Base-by-base conservation (phyloP, 2,888 invertebrate species). In the Clistopyga incitator region DNA sequence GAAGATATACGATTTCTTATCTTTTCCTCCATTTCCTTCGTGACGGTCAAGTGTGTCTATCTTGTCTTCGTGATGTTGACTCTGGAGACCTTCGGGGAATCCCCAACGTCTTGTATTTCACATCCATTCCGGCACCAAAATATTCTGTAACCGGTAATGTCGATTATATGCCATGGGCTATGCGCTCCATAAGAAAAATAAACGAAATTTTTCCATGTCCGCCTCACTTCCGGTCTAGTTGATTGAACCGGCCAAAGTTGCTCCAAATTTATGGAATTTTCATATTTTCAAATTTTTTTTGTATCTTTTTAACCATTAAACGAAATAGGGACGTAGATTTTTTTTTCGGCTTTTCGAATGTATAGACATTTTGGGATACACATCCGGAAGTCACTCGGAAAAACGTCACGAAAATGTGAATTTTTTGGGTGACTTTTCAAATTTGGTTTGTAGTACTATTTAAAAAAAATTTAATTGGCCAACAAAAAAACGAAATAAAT, bases 31-130 rank as follows among this genome's bases (percentile, higher is more conserved):
- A 13, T 50, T 50, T 68, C 20, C 68, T 50, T 34, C 4, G 50
- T 68, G 29, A 52, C 52, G 68, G 68, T 68, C 50, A 68, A 34
- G 50, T 6, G 56, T 23, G 11, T 8, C 67, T 68, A 47, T 68
- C 68, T n/a, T 50, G 50, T 68, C 47, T 50, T n/a, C 18, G 20
- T 10, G 13, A 13, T 25, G 25, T 56, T 56, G 56, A 54, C 23
- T 54, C 10, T 20, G 23, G 20, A 50, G 47, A 67, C 47, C 67
- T 67, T 50, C 47, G 25, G 50, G 18, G n/a, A 50, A 54, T 54
- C 23, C 11, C 20, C 23, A 54, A 10, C 6, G 10, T 11, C 23
- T 20, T 54, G 20, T 54, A 23, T 54, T 54, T 23, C 20, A 23
- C 50, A 50, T 18, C 4, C 18, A 8, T n/a, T 3, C n/a, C 18